These are phyloP conservation scores for Gymnodraco acuticeps DNA, from an alignment of 2,797 vertebrate genomes.

Conservation along the genomic window DNA sequence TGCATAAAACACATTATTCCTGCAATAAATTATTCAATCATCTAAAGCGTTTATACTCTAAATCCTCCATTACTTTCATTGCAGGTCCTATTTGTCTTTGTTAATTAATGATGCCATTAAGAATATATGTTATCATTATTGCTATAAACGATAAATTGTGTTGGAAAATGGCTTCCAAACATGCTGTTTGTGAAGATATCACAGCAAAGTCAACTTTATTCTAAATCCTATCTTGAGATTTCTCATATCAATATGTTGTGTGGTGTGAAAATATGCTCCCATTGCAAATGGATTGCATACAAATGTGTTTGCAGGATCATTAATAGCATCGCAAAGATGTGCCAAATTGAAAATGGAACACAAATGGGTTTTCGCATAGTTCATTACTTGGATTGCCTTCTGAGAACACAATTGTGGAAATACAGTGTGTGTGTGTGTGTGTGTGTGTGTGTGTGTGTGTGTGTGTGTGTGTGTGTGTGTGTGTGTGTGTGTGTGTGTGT, in stretches of 20 bases:
- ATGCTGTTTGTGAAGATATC: slow-evolving; percentile 26
- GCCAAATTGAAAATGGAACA: slow-evolving; percentile 59
- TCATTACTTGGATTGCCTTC: slow-evolving; percentile 69
- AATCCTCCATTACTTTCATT: neutral
- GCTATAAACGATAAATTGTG: slow-evolving; percentile 12
- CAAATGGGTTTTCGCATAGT: slow-evolving; percentile 75
- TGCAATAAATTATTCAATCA: neutral
- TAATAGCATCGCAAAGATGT: slow-evolving; percentile 51
- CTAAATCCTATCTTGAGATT: slow-evolving; percentile 34
- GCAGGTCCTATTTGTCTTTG: neutral
- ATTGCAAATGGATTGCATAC: slow-evolving; percentile 31
- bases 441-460: slow-evolving; percentile 1
- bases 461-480: too few relatives aligned
- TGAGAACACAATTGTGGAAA: slow-evolving; percentile 46
- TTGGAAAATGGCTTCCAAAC: slow-evolving; percentile 54
- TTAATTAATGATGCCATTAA: slow-evolving; percentile 25
- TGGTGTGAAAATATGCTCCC: slow-evolving; percentile 18
- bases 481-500: too few relatives aligned
- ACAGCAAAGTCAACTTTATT: slow-evolving; percentile 20
- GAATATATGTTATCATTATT: slow-evolving; percentile 28
- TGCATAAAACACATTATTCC: too few relatives aligned
- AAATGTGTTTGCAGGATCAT: slow-evolving; percentile 52
- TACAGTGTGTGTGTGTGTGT: slow-evolving; percentile 28
- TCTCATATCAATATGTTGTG: slow-evolving; percentile 12
- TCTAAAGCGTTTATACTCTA: neutral